A percentile compares a stretch with the other conserved stretches of the same genome.
Evolutionary conservation across 1,140 invertebrate genomes (phyloP).

Genomic region (Planococcus citri): DNA sequence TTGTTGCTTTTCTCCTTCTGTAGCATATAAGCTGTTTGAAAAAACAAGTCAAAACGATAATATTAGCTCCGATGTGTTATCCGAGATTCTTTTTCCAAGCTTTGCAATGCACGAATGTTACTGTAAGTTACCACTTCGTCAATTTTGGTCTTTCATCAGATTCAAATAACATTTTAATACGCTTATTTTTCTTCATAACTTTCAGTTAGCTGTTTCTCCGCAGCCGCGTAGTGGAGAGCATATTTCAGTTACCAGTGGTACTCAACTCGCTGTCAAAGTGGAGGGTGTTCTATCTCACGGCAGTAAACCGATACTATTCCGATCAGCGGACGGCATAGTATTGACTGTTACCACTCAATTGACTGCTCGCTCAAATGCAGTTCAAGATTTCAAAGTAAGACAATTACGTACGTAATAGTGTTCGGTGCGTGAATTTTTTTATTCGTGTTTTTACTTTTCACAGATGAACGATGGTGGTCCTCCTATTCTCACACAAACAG

Average conservation of each 20-base stretch:
- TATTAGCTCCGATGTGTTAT: conserved; percentile 52
- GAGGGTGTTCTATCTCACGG: conserved; percentile 74
- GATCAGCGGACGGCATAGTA: conserved; percentile 55
- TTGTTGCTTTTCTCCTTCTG: not conserved
- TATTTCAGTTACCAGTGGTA: conserved; percentile 58
- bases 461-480: conserved; percentile 38
- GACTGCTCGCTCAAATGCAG: conserved; percentile 36
- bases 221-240: conserved; percentile 66
- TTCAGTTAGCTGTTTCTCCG: conserved; percentile 63
- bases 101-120: conserved; percentile 53
- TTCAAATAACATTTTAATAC: too few species aligned
- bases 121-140: not conserved
- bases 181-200: too few species aligned
- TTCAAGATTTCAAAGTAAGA: conserved; percentile 38
- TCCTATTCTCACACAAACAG: conserved; percentile 43
- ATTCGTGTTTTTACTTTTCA: conserved; percentile 19
- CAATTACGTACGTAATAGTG: not conserved
- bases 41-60: conserved; percentile 50
- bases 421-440: conserved; percentile 12
- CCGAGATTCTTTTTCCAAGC: conserved; percentile 82
- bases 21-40: conserved; percentile 50
- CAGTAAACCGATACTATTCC: conserved; percentile 47
- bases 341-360: conserved; percentile 53
- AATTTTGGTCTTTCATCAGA: too few species aligned
- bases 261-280: conserved; percentile 68